Conservation (phyloP, 2,113 vertebrate genomes). For the Anseranas semipalmata region DNA sequence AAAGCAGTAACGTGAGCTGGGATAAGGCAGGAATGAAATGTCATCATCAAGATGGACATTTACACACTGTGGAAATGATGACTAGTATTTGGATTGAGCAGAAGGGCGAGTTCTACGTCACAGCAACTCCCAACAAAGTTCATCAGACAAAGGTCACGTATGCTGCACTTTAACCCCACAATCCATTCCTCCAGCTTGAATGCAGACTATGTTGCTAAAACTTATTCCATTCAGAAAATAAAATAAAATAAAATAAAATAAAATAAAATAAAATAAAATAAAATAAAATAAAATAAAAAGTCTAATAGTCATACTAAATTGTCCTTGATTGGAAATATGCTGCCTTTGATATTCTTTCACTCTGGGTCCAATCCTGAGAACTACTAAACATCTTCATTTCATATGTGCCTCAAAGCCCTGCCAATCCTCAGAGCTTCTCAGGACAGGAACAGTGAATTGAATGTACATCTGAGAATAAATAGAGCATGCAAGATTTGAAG, state of each 20-base stretch:
- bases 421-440: not conserved
- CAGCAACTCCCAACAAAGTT: not conserved
- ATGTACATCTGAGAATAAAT: not conserved
- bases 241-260: not conserved
- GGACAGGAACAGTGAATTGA: not conserved
- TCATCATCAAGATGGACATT: not conserved
- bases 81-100: slow-evolving; percentile 30
- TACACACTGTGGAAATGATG: slow-evolving; percentile 45
- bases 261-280: not conserved
- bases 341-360: not conserved
- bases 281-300: not conserved
- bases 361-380: not conserved
- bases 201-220: not conserved
- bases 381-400: not conserved
- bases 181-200: not conserved
- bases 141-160: not conserved
- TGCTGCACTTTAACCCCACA: not conserved
- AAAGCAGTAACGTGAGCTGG: slow-evolving; percentile 43
- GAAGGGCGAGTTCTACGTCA: slow-evolving; percentile 54
- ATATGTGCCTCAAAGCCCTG: not conserved
- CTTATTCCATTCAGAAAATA: not conserved
- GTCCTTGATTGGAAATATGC: not conserved
- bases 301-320: not conserved
- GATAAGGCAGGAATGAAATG: slow-evolving; percentile 22
- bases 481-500: not conserved